Evolutionary conservation across 1,140 invertebrate genomes (phyloP), one percentile per base, ranked within the genome.

Genomic region (Hylyphantes graminicola): DNA sequence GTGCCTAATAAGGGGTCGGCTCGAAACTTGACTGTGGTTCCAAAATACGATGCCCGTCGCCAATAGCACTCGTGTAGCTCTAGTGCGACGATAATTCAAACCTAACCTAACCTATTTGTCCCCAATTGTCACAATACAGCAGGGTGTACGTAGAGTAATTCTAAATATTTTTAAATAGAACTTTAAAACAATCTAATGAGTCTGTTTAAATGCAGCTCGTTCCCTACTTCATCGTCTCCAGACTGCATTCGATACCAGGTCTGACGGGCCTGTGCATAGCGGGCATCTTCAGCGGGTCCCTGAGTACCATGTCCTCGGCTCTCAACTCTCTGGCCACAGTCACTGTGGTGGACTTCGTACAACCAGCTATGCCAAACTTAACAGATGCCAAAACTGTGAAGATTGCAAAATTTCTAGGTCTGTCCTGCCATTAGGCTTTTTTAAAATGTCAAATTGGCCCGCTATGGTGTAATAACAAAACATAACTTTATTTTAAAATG

Each of bases 281-380:
- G n/a, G 68, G 68, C 1, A 12, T 72, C 51, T 72, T 72, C 17
- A 72, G 68, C 53, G 68, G 68, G 4, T 72, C 68, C 53, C 17
- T 72, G 51, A 72, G 68, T 21, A 72, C 68, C 51, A 51, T 72
- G 48, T 72, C 68, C 68, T 72, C 68, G 9, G 35, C 35, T 11
- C 12, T 72, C 51, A 72, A 72, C 35, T 72, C 68, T 12, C 13
- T 72, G 13, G 48, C 68, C 10, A 72, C 68, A 7, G 35, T 72
- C 8, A 72, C 68, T 15, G 51, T 72, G 0, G 35, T 51, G 51
- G 68, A 72, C 53, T 35, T 72, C 51, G 21, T 72, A 13, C 35
- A 72, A 50, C 68, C 68, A 15, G 13, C 4, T 50, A 11, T 35
- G 35, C 35, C 35, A 17, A 35, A 35, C 35, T 4, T 19, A 68